Evolutionary conservation across 2,888 invertebrate genomes (phyloP), one percentile per base, ranked within the genome.

Genomic region (Agrotis ipsilon): DNA sequence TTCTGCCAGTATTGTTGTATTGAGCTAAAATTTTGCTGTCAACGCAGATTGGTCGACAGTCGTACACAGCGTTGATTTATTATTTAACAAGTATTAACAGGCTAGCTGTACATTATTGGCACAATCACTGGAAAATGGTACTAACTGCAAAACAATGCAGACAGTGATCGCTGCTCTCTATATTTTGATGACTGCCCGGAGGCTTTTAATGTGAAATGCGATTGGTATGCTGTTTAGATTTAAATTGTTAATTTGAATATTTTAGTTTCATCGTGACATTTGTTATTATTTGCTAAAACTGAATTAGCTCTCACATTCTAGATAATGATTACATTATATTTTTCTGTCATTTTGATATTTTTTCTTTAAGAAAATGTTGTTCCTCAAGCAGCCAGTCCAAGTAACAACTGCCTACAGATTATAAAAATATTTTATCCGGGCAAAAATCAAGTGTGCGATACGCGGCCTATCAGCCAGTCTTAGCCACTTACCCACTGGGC

Each of bases 51-150:
- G 63, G 9, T 60, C n/a, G 59, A 49, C 32, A 18, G 24, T 32
- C 6, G 66, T 45, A 59, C 39, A 65, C 52, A 73, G n/a, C 24
- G 52, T 68, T 73, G 67, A 81, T 81, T 81, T 74, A 69, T 69
- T 81, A 67, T 81, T 81, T 54, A 71, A 69, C 68, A 69, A 76
- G 39, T 39, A 39, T 39, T 39, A 39, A 69, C 68, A 69, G 73
- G 64, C 68, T 55, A 18, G 18, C 27, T 57, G 68, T 67, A 73
- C 49, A 64, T 76, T 75, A 73, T 83, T 76, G 48, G 55, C 46
- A 39, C 48, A 60, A 69, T 68, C 66, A 81, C 16, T 52, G 24
- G 52, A 54, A 62, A 74, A 79, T 74, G 39, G 46, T 27, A 66
- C 57, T 52, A 70, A 73, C 51, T 79, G 55, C 54, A 49, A 58